Evolutionary conservation across 2,888 invertebrate species (phyloP).

Genomic region (Drosophila silvestris): DNA sequence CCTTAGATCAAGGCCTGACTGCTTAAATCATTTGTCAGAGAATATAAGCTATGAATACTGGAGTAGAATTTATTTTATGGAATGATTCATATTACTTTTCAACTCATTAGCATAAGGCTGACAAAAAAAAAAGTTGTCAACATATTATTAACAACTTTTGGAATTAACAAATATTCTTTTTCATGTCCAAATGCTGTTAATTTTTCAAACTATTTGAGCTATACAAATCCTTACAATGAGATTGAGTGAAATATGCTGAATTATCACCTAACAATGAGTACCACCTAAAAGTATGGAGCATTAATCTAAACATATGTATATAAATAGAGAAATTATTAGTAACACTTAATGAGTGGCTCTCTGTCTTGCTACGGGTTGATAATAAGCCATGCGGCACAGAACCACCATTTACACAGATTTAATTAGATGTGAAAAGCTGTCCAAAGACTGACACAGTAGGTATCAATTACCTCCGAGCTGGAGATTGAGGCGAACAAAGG

Average conservation of each 20-base stretch:
- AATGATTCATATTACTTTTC: conserved; percentile 31
- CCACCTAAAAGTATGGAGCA: conserved; percentile 38
- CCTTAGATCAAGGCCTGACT: neutral
- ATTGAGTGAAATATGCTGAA: conserved; percentile 18
- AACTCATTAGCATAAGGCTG: conserved; percentile 36
- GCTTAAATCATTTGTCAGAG: neutral
- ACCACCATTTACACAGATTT: conserved; percentile 9
- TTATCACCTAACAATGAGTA: conserved; percentile 1
- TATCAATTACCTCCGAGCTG: conserved; percentile 12
- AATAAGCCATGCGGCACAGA: neutral
- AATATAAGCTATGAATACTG: conserved; percentile 1
- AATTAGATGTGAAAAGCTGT: conserved; percentile 21
- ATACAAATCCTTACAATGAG: neutral
- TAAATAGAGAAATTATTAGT: neutral
- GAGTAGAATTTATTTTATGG: neutral
- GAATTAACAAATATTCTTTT: conserved; percentile 18
- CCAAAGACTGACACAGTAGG: conserved; percentile 22
- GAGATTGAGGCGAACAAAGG: neutral
- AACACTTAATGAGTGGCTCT: neutral
- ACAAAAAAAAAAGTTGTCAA: conserved; percentile 18
- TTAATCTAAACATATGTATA: conserved; percentile 6
- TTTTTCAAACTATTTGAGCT: neutral
- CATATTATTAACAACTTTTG: conserved; percentile 22
- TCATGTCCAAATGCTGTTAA: conserved; percentile 9
- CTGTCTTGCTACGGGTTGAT: conserved; percentile 1